Evolutionary conservation across 2,113 vertebrate species (phyloP).

Genomic region (Raja brachyura): DNA sequence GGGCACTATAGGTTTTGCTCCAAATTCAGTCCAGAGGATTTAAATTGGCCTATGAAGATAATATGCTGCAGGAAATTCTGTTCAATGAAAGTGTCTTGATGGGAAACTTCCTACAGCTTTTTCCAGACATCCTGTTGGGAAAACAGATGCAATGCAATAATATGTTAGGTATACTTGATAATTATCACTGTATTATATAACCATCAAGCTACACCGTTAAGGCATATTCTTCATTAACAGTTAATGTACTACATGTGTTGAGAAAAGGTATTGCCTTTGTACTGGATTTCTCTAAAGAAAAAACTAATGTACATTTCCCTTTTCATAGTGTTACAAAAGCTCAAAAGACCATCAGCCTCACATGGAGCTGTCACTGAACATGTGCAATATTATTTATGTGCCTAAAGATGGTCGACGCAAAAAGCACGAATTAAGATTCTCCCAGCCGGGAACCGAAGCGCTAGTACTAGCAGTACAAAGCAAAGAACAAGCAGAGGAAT

Average conservation of each 20-base stretch:
- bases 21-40: neutral
- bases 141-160: neutral
- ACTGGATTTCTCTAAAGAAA: neutral
- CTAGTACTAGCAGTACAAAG: conserved; percentile 90
- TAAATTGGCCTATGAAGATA: neutral
- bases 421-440: conserved; percentile 89
- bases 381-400: conserved; percentile 78
- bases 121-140: neutral
- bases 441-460: conserved; percentile 72
- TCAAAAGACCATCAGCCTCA: conserved; percentile 84
- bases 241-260: neutral
- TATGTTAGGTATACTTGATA: neutral
- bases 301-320: conserved; percentile 37
- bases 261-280: neutral
- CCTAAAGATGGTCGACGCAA: conserved; percentile 89
- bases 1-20: neutral
- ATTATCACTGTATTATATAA: neutral
- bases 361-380: conserved; percentile 70
- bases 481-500: conserved; percentile 90
- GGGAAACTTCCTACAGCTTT: neutral
- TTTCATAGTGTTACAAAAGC: conserved; percentile 84
- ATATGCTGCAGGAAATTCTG: neutral
- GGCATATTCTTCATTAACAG: neutral
- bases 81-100: neutral
- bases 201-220: neutral